Base-by-base conservation (phyloP, 1,140 invertebrate species). In the Drosophila suzukii region DNA sequence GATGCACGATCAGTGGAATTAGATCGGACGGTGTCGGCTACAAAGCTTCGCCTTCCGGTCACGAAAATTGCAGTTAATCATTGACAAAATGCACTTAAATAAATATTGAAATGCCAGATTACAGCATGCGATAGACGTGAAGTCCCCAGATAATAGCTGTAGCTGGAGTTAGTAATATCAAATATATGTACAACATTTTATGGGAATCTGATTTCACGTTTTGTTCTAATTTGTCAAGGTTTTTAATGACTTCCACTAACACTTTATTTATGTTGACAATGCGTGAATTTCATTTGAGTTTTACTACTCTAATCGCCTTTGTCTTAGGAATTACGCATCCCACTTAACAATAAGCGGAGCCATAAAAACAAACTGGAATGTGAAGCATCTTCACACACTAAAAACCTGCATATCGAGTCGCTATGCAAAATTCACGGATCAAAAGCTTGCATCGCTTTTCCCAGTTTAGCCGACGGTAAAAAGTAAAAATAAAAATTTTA, bases 41-140 rank as follows among this genome's bases (percentile, higher is more conserved):
- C 82, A 86, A 86, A 86, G 50, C 79, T 72, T 20, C 51, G 6
- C 43, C 46, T 72, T 86, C 82, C 82, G 71, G 83, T 88, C 82
- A 88, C 75, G 75, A 49, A 72, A 72, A 75, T 68, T 72, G 61
- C 65, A 60, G 12, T 32, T 66, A 70, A 50, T 77, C 55, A 61
- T 72, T 44, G 53, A 53, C 59, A 76, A 56, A 74, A 74, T 67
- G 73, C 47, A 72, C 13, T 39, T 76, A 46, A 50, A 71, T 71
- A 61, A 61, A 61, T 55, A 75, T 60, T 53, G 62, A 75, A 75
- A 44, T 79, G 15, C n/a, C 17, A 39, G 46, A 20, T 32, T 30
- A 38, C 50, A 24, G 41, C 51, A 65, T 49, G 59, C 47, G 13
- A 49, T 27, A 4, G 17, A 15, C 24, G n/a, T 47, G 44, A 30